Percentiles rank a stretch among this genome's conserved stretches.
Evolutionary conservation across 2,113 vertebrate species (phyloP).

Genomic region (Cervus canadensis): DNA sequence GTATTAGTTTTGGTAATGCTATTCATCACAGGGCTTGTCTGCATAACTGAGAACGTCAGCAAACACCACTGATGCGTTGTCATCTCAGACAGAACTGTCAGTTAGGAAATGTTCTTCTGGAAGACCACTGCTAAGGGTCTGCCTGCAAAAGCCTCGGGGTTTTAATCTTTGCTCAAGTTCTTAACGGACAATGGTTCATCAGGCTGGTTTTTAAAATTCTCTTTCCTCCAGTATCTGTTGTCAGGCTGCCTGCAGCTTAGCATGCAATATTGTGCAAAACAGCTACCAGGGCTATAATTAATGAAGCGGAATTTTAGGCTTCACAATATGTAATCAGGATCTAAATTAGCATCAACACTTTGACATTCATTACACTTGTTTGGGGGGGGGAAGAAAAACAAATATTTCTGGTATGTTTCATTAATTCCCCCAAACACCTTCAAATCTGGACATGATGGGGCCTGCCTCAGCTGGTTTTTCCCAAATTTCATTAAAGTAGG

Average conservation of each 20-base stretch:
- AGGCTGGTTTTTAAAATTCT: background rate
- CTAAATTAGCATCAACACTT: background rate
- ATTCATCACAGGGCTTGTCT: background rate
- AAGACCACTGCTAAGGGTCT: background rate
- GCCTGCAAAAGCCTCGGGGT: background rate
- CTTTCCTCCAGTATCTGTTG: background rate
- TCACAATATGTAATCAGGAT: background rate
- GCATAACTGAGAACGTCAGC: background rate
- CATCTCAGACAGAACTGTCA: background rate
- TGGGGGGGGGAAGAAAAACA: background rate
- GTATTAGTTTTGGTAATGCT: background rate
- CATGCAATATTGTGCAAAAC: background rate
- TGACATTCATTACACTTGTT: background rate
- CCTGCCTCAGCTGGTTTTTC: background rate
- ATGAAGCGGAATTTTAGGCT: background rate
- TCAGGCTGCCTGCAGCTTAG: constrained; percentile 18
- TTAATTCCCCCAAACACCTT: background rate
- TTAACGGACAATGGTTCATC: background rate
- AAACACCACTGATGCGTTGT: background rate
- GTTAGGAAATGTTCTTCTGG: background rate
- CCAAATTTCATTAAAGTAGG: background rate
- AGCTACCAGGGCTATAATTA: background rate
- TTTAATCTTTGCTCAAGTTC: background rate
- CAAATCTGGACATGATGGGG: background rate
- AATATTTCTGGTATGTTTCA: background rate